Evolutionary conservation across 1,140 invertebrate genomes (phyloP).

Genomic region (Lepidurus packardi): DNA sequence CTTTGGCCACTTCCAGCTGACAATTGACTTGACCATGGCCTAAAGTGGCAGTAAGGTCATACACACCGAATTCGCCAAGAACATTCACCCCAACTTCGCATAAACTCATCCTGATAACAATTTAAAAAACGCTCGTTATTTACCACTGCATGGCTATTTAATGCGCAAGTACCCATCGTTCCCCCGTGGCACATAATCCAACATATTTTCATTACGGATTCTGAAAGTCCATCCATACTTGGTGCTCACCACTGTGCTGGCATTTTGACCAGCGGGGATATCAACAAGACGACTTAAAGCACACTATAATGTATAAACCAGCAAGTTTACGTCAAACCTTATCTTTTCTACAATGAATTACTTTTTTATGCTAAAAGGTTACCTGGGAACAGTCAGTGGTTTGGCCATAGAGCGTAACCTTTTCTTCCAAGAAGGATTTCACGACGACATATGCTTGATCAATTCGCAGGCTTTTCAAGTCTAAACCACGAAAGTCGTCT

Average conservation of each 20-base stretch:
- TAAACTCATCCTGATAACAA: not conserved
- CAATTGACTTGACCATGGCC: conserved; percentile 46
- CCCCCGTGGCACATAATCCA: not conserved
- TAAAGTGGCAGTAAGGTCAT: conserved; percentile 47
- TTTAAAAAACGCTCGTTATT: not conserved
- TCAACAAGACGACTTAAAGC: conserved; percentile 26
- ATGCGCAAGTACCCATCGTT: conserved; percentile 17
- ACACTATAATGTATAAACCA: conserved; percentile 4
- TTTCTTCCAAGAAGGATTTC: conserved; percentile 30
- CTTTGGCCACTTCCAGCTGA: conserved; percentile 50
- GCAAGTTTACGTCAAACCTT: not conserved
- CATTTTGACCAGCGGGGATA: conserved; percentile 20
- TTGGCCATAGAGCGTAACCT: conserved; percentile 39
- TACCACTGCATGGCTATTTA: not conserved
- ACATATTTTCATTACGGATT: not conserved
- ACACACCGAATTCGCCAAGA: conserved; percentile 67
- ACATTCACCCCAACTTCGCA: not conserved
- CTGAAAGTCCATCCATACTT: conserved; percentile 31
- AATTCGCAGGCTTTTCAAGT: conserved; percentile 39
- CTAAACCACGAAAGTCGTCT: conserved; percentile 39
- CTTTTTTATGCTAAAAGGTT: conserved; percentile 5
- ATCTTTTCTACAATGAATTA: not conserved
- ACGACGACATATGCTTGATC: conserved; percentile 43
- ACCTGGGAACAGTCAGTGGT: conserved; percentile 41
- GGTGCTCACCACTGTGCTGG: conserved; percentile 31